Conservation (phyloP, 2,888 invertebrate genomes). For the Drosophila trichaetosa region DNA sequence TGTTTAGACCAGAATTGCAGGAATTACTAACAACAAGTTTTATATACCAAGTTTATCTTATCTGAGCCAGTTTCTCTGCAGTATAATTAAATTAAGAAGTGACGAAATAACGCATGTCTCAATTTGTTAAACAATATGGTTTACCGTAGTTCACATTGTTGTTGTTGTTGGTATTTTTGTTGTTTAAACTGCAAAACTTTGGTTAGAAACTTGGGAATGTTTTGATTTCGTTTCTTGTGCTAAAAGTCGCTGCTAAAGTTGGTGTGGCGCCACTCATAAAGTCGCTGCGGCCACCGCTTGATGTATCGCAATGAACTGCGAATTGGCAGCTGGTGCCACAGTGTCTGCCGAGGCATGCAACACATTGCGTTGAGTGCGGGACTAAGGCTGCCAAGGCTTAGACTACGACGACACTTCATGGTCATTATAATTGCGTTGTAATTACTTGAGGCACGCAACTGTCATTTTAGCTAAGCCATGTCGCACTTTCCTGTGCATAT, state of each 20-base stretch:
- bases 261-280: conserved; percentile 28
- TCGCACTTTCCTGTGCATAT: conserved; percentile 51
- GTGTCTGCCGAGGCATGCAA: conserved; percentile 65
- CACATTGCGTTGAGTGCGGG: conserved; percentile 57
- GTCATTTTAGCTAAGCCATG: conserved; percentile 58
- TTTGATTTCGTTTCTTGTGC: conserved; percentile 22
- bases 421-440: conserved; percentile 62
- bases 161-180: conserved; percentile 14
- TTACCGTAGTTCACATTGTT: conserved; percentile 13
- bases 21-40: not conserved
- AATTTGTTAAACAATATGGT: conserved; percentile 30
- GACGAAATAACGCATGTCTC: conserved; percentile 25
- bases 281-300: conserved; percentile 26
- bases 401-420: conserved; percentile 42
- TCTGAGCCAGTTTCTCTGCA: not conserved
- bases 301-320: conserved; percentile 32
- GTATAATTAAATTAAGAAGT: not conserved
- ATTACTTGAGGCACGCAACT: conserved; percentile 78
- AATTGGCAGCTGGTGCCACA: conserved; percentile 55
- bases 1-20: not conserved
- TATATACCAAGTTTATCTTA: not conserved
- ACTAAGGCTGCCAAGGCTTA: not conserved
- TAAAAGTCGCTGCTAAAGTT: conserved; percentile 5
- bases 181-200: conserved; percentile 18
- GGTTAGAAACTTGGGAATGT: conserved; percentile 30